phyloP scores from a whole-genome alignment of 92 coral and sea anemone genomes.

The Palythoa caribaeorum region DNA sequence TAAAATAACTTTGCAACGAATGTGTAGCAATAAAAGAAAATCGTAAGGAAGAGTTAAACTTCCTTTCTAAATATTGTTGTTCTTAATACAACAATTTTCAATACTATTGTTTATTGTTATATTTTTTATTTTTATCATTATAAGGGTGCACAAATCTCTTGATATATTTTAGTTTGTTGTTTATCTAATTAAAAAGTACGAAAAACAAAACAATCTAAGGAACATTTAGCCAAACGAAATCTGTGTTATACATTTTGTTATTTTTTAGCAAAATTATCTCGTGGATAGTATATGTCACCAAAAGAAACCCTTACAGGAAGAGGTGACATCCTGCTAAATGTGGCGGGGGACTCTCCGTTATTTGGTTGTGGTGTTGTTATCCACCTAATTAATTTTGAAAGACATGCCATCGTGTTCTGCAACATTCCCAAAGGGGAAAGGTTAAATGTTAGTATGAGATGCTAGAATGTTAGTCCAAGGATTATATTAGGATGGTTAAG shows the following conservation, averaged over 20 bases:
- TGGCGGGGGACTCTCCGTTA: not conserved
- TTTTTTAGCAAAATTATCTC: not conserved
- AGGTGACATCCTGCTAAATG: not conserved
- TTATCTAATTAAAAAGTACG: not conserved
- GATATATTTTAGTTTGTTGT: no score
- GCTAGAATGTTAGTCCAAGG: not conserved
- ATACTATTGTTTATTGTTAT: no score
- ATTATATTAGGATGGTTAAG: not conserved
- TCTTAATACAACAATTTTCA: no score
- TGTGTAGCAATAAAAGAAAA: no score
- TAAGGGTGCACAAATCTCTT: no score
- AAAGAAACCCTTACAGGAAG: conserved; percentile 18
- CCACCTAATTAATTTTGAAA: conserved; percentile 21
- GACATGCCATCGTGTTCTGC: conserved; percentile 25
- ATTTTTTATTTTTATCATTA: no score
- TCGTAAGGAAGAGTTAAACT: no score
- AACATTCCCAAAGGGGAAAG: not conserved
- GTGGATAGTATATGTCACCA: not conserved
- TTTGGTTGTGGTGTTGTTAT: conserved; percentile 1
- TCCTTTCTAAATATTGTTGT: no score
- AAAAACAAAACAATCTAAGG: not conserved
- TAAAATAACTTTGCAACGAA: no score
- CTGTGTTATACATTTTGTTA: not conserved
- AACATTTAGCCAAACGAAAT: not conserved
- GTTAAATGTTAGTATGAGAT: conserved; percentile 27